These are phyloP conservation scores for Cynodonichthys magdalenae DNA, from an alignment of 2,797 vertebrate species.

Conservation along the genomic window DNA sequence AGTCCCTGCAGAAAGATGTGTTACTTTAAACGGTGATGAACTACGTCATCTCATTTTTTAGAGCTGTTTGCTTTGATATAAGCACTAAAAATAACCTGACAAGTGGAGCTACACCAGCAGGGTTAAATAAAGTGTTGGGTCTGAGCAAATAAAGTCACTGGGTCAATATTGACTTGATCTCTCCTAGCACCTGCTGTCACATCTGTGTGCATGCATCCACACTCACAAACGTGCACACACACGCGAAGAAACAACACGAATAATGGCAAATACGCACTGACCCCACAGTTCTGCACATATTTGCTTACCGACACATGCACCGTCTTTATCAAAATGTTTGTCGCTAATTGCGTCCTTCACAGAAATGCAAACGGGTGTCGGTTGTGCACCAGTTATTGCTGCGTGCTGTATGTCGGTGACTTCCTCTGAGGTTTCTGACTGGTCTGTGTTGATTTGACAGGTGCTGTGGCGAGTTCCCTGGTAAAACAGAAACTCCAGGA, in stretches of 20 bases:
- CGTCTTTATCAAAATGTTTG: background rate
- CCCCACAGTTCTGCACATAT: background rate
- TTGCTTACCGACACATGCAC: background rate
- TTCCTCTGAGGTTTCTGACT: constrained; percentile 4
- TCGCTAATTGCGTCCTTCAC: constrained; percentile 1
- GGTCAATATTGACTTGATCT: constrained; percentile 79
- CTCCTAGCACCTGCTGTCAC: constrained; percentile 58
- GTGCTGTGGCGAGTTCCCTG: constrained; percentile 92
- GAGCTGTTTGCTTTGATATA: constrained; percentile 50
- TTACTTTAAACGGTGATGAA: constrained; percentile 20
- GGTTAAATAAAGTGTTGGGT: constrained; percentile 66
- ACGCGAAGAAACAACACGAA: background rate
- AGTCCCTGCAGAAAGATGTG: constrained; percentile 29
- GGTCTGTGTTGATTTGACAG: constrained; percentile 69
- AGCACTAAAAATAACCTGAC: constrained; percentile 62
- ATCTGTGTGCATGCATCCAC: constrained; percentile 37
- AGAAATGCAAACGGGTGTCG: background rate
- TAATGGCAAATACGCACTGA: constrained; percentile 2
- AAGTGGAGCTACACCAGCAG: constrained; percentile 36
- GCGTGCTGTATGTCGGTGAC: background rate
- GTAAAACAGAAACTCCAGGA: constrained; percentile 95
- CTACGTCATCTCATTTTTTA: constrained; percentile 23
- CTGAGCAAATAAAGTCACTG: constrained; percentile 54
- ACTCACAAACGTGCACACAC: too few species aligned
- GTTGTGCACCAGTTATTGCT: background rate